Evolutionary conservation across 2,888 invertebrate genomes (phyloP), one percentile per base, ranked within the genome.

Genomic region (Zhuqinia jingwanae): DNA sequence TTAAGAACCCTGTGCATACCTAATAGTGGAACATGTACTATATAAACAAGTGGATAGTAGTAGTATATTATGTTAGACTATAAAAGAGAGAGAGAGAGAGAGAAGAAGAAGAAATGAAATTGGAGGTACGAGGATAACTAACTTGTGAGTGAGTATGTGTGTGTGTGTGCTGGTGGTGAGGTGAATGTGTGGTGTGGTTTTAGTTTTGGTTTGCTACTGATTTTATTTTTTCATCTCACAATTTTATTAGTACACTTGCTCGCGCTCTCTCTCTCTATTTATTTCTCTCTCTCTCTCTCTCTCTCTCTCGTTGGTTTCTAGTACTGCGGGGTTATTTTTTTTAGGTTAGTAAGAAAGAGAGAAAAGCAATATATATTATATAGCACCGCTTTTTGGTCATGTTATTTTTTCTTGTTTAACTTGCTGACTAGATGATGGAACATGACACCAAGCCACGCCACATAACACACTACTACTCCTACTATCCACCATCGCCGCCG

Each of bases 351-450:
- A 42, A 11, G n/a, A n/a, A 15, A 13, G 50, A 15, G 50, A 13
- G 8, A 36, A 36, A 36, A 36, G 36, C 36, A 36, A 36, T 36
- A n/a, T n/a, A n/a, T n/a, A n/a, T n/a, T n/a, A n/a, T n/a, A n/a
- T n/a, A n/a, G 36, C 36, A 3, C 6, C 47, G 36, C 22, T 50
- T 22, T 17, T 47, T 36, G 25, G 13, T 68, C n/a, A 45, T 45
- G 15, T 45, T 30, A 15, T 60, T 25, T 11, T n/a, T 47, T 36
- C 22, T 13, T n/a, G 47, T 50, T 70, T 70, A 70, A 70, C 70
- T 70, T 70, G 70, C 70, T 70, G 70, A 45, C 70, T 50, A n/a
- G 47, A 50, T 70, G 70, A 70, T 70, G 70, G 47, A 70, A 70
- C 70, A 70, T 70, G 70, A 70, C 70, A 65, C 65, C 36, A 36